Base-by-base conservation (phyloP, 2,888 invertebrate species). In the Perizoma affinitatum region DNA sequence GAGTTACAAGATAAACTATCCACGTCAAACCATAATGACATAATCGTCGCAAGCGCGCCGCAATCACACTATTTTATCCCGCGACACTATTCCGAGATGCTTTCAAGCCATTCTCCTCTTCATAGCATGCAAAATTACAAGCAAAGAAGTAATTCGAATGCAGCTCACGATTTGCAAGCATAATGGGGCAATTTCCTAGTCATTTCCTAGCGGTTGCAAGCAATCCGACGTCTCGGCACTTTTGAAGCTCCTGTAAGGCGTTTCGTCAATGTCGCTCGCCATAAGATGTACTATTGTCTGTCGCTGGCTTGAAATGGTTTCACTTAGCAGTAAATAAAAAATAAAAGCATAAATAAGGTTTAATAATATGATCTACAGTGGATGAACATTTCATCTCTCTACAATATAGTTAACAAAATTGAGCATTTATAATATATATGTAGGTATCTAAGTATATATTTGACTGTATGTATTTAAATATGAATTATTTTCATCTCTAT, bases 131-230 rank as follows among this genome's bases (percentile, higher is more conserved):
- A 83, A 88, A 88, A 86, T 87, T 85, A 87, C 87, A 82, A 80
- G 86, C 84, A 80, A 88, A 88, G 84, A 84, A 86, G 86, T 87
- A 86, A 86, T 89, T 86, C 80, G 80, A 85, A 89, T 87, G 90
- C 90, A 88, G 85, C 89, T 86, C 90, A 88, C 90, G 90, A 86
- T 84, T 86, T 82, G 83, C 84, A 85, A 86, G 85, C 86, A 80
- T 89, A 90, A 90, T 90, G 87, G 89, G 84, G 89, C 90, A 89
- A 90, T 90, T 90, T 90, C 88, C 89, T 80, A 78, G 84, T 87
- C 86, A 87, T 88, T 89, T 90, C 88, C 88, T 84, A 76, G 79
- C 76, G 78, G 83, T 83, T 86, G 87, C 86, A 80, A 83, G 83
- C 83, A 83, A 84, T 84, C 84, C 84, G 79, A 78, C 84, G 83